Base-by-base conservation (phyloP, 2,888 invertebrate genomes). In the Melikaiella ostensackeni region DNA sequence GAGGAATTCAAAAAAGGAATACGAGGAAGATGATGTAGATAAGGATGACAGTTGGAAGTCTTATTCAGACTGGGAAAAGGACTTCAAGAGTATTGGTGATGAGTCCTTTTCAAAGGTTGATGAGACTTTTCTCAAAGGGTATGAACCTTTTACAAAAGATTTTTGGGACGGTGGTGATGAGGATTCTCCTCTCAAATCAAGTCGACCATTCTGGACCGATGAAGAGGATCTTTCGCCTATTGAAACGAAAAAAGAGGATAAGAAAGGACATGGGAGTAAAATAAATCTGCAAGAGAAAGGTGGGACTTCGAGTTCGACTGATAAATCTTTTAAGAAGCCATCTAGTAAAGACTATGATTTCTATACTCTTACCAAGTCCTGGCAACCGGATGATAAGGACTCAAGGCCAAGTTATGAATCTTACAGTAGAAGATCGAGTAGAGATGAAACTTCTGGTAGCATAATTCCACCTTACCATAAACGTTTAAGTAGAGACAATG, bases 31-130 rank as follows among this genome's bases (percentile, higher is more conserved):
- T 4, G 77, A 80, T 8, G 88, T 92, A 93, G 59, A 93, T 92
- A 88, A 93, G 92, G 92, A 93, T 92, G 88, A 79, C 21, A 77
- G 57, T 1, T 81, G 80, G 80, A 77, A 77, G 46, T 77, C 75
- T 13, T 80, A 80, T 46, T 81, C 81, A 0, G 74, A 80, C n/a
- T 82, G 81, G 82, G 77, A 82, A 19, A 79, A 46, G 5, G 73
- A 76, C 13, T 79, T 82, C 13, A 77, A 77, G 30, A 77, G 42
- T n/a, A 55, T n/a, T n/a, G 19, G 30, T 5, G 50, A 70, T 77
- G 95, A 95, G 81, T 96, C 95, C n/a, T 95, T 55, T 8, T 8
- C n/a, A 9, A 50, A 50, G n/a, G 50, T n/a, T 50, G 50, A n/a
- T n/a, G 50, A 50, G n/a, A 2, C 50, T n/a, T 50, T n/a, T 50